phyloP scores from a whole-genome alignment of 2,113 vertebrate genomes.

The Drymodes brunneopygia region DNA sequence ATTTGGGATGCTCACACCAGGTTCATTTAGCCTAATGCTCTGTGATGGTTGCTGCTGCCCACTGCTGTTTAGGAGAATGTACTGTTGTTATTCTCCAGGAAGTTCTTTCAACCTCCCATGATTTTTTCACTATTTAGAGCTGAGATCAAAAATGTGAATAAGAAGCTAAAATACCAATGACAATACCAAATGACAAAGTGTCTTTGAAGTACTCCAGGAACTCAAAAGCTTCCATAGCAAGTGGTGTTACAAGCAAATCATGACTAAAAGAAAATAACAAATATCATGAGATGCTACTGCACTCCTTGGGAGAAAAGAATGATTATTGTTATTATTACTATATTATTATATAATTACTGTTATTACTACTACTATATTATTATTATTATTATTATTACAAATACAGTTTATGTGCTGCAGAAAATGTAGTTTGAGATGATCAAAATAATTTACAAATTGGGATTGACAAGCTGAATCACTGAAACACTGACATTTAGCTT shows the following conservation, averaged over 20 bases:
- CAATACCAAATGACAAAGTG: no score
- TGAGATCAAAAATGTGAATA: not conserved
- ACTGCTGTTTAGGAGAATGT: not conserved
- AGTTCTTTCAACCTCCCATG: not conserved
- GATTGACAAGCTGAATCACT: not conserved
- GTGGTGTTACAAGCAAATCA: not conserved
- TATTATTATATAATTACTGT: not conserved
- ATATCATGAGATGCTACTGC: not conserved
- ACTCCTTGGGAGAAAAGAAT: not conserved
- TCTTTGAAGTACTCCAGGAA: not conserved
- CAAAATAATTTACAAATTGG: slow-evolving; percentile 33
- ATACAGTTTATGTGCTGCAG: not conserved
- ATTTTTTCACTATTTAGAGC: not conserved
- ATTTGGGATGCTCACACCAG: not conserved
- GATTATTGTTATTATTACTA: not conserved
- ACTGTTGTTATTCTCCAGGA: not conserved
- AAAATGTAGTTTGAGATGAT: not conserved
- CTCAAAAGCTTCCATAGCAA: not conserved
- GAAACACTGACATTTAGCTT: not conserved
- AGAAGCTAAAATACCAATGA: not conserved
- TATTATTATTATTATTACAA: not conserved
- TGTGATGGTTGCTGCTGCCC: not conserved
- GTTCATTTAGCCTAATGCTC: not conserved
- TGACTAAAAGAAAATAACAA: not conserved
- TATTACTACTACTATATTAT: not conserved